Conservation (phyloP, 2,888 invertebrate genomes). For the Caprella mutica region DNA sequence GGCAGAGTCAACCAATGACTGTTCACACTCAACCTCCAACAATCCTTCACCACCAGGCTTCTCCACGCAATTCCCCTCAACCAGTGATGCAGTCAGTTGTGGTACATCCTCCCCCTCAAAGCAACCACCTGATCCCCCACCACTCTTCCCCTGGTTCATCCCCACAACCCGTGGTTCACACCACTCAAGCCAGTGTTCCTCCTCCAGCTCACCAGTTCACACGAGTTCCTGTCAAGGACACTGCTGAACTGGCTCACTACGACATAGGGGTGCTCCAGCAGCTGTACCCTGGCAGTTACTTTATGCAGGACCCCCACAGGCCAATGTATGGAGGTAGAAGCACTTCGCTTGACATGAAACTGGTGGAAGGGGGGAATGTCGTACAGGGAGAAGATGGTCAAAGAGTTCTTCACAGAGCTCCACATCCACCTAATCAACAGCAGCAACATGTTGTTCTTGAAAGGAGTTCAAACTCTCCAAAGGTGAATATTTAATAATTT, state of each 20-base stretch:
- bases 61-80: constrained; percentile 7
- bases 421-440: too few relatives aligned
- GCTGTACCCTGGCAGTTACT: constrained; percentile 1
- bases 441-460: too few relatives aligned
- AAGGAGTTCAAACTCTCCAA: too few relatives aligned
- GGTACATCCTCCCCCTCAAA: constrained; percentile 1
- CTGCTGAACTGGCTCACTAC: too few relatives aligned
- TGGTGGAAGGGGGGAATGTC: constrained; percentile 19
- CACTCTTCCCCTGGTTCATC: too few relatives aligned
- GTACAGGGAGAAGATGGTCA: too few relatives aligned
- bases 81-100: not conserved
- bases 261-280: not conserved
- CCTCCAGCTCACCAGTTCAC: too few relatives aligned
- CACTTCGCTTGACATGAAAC: constrained; percentile 14
- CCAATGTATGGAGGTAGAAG: constrained; percentile 7
- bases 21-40: constrained; percentile 2
- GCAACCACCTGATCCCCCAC: too few relatives aligned
- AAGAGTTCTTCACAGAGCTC: too few relatives aligned
- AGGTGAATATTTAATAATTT: too few relatives aligned
- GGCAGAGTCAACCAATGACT: too few relatives aligned
- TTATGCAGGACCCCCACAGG: not conserved
- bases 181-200: constrained; percentile 12
- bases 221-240: too few relatives aligned
- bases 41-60: not conserved
- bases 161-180: constrained; percentile 7